phyloP scores from a whole-genome alignment of 2,888 invertebrate genomes.

The Conops quadrifasciatus region DNA sequence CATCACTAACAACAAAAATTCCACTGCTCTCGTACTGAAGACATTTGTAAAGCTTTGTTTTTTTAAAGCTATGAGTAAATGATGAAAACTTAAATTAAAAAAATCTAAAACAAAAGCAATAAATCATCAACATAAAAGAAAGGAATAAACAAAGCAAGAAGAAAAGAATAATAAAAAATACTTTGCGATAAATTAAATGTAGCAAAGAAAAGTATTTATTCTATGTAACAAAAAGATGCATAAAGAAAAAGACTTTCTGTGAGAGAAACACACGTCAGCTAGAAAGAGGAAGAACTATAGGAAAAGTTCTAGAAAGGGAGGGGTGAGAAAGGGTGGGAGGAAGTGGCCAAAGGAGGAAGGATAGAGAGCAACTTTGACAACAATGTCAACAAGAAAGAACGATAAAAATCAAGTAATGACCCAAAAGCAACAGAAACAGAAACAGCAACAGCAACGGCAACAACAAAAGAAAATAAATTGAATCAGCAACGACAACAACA shows the following conservation, averaged over 20 bases:
- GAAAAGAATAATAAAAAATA: not conserved
- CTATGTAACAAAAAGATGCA: too few species aligned
- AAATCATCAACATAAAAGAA: slow-evolving; percentile 3
- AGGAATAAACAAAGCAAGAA: too few species aligned
- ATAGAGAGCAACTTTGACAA: not conserved
- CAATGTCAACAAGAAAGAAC: slow-evolving; percentile 1
- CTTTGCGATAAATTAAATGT: not conserved
- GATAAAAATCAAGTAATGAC: not conserved
- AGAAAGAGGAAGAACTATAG: too few species aligned
- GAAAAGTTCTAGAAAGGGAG: too few species aligned
- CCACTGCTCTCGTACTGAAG: too few species aligned
- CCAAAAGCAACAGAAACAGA: not conserved
- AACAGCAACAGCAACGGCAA: not conserved
- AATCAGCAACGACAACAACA: slow-evolving; percentile 10
- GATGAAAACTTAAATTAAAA: too few species aligned
- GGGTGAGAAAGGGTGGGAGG: not conserved
- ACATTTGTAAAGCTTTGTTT: too few species aligned
- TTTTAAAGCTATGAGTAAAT: too few species aligned
- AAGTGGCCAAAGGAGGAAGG: not conserved
- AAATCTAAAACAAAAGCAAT: slow-evolving; percentile 3
- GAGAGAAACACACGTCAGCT: not conserved
- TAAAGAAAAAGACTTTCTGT: not conserved
- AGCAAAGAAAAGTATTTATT: too few species aligned
- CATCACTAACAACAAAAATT: too few species aligned
- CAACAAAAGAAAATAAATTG: not conserved